Base-by-base conservation (phyloP, 1,140 invertebrate species). In the Megalonaias nervosa region DNA sequence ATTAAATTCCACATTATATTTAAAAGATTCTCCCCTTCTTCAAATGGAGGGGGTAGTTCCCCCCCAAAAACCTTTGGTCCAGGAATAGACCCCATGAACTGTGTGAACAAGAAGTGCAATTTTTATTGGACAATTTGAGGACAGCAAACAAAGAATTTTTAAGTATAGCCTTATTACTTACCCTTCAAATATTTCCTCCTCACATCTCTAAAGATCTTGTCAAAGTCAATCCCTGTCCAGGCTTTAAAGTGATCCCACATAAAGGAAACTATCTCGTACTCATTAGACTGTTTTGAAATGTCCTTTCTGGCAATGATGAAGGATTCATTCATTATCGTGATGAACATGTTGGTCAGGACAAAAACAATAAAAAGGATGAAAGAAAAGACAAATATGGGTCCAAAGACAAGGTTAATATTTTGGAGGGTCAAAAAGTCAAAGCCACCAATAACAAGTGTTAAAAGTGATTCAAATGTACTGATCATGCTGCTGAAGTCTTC, bases 251-350 rank as follows among this genome's bases (percentile, higher is more conserved):
- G 59, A 77, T 74, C 69, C 79, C 92, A 88, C 83, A 94, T 92
- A 85, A 93, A 94, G 78, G 93, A 91, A 9, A 92, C 92, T 81
- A 94, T 93, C 85, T 94, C 93, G 86, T 94, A 93, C 80, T 94
- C 93, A 82, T 94, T 93, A 38, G 90, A 91, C 77, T 94, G 92
- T 38, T 92, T 91, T 16, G 91, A 90, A 61, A 95, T 92, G 86
- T 96, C 94, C 15, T 77, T 68, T 19, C 87, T 82, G n/a, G 91
- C 89, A 19, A 81, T 78, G 48, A 83, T 83, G 85, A 93, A 93
- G 0, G 92, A 89, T 65, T 92, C 91, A 57, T 92, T 92, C 48
- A 93, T 89, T 64, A 93, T 92, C 0, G 92, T 92, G 21, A 93
- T 84, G 81, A 93, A 92, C 68, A 93, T 90, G 82, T 93, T 93